Percentiles rank a stretch among this genome's conserved stretches.
phyloP scores from a whole-genome alignment of 2,888 invertebrate species.

The Stenichneumon culpator region DNA sequence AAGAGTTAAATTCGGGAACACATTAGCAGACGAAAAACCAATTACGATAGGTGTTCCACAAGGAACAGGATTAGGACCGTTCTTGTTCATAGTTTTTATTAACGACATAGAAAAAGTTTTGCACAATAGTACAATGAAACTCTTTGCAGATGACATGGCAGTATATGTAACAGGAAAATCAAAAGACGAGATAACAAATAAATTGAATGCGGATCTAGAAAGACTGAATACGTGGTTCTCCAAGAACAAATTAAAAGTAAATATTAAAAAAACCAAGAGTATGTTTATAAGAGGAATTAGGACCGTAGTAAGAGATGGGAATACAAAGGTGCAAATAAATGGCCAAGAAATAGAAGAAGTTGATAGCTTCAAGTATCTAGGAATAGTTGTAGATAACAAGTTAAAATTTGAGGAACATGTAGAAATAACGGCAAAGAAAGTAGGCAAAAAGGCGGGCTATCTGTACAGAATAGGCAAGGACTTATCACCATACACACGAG shows the following conservation, averaged over 20 bases:
- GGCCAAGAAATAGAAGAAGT: slow-evolving; percentile 49
- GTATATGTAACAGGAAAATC: not conserved
- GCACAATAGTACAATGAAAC: not conserved
- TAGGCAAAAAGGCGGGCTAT: slow-evolving; percentile 57
- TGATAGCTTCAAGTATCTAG: slow-evolving; percentile 50
- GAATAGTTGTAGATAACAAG: slow-evolving; percentile 52
- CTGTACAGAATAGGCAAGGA: slow-evolving; percentile 52
- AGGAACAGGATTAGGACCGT: not conserved
- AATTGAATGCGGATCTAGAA: not conserved
- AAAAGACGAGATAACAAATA: not conserved
- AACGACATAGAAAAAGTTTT: not conserved
- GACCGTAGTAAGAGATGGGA: not conserved
- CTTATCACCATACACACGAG: slow-evolving; percentile 50
- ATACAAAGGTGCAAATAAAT: not conserved
- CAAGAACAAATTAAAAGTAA: slow-evolving; percentile 24
- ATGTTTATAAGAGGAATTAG: slow-evolving; percentile 8
- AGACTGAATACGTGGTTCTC: slow-evolving; percentile 1
- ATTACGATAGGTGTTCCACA: not conserved
- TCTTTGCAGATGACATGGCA: not conserved
- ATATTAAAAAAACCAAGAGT: slow-evolving; percentile 16
- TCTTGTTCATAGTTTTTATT: slow-evolving; percentile 7
- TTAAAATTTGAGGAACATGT: slow-evolving; percentile 54
- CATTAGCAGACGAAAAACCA: not conserved
- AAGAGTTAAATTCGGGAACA: not conserved
- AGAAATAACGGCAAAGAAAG: slow-evolving; percentile 53